A percentile compares a stretch with the other conserved stretches of the same genome.
phyloP scores from a whole-genome alignment of 2,797 vertebrate genomes.

The Buphagus erythrorhynchus region DNA sequence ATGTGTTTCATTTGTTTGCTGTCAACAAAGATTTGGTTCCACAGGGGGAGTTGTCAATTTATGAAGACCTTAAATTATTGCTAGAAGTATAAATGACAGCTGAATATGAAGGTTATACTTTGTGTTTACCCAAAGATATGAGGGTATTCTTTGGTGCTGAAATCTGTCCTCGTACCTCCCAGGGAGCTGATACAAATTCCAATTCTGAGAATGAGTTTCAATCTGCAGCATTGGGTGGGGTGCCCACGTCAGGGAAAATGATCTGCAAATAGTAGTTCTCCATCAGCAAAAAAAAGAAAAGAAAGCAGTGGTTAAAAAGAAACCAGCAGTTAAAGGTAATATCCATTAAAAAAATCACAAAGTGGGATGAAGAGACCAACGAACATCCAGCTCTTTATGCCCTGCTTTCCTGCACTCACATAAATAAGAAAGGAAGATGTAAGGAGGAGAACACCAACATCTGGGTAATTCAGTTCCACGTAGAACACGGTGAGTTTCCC shows the following conservation, averaged over 20 bases:
- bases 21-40: neutral
- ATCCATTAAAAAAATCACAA: neutral
- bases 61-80: neutral
- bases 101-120: neutral
- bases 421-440: neutral
- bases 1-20: neutral
- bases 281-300: neutral
- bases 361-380: neutral
- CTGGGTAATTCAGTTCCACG: neutral
- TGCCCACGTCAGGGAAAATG: neutral
- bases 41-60: fast-evolving
- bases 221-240: fast-evolving
- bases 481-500: neutral
- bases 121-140: neutral
- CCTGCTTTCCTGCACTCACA: neutral
- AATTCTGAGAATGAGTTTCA: neutral
- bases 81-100: neutral
- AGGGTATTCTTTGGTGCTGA: neutral
- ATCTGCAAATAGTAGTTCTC: neutral
- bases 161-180: neutral
- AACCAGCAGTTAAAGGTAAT: neutral
- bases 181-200: neutral
- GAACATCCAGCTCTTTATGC: neutral
- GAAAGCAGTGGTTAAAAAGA: neutral
- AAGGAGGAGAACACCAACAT: neutral